phyloP scores from a whole-genome alignment of 2,888 invertebrate species.

The Drosophila mercatorum region DNA sequence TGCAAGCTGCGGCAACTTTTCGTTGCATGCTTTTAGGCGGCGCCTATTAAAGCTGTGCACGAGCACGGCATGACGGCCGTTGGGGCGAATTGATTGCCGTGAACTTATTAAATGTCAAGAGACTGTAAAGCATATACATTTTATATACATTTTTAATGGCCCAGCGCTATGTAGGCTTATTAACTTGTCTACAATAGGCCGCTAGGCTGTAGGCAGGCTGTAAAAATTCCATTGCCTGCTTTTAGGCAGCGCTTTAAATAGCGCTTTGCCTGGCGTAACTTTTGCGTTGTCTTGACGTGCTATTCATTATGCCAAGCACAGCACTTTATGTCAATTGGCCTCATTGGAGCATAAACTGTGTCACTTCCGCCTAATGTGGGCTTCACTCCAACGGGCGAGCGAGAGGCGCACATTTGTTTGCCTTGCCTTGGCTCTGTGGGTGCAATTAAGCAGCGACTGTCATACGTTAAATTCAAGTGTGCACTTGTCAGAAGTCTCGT shows the following conservation, averaged over 20 bases:
- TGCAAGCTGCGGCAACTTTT: conserved; percentile 23
- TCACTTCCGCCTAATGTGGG: conserved; percentile 62
- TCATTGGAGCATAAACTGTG: conserved; percentile 66
- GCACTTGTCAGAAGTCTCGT: conserved; percentile 55
- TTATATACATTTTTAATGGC: background rate
- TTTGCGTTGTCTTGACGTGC: conserved; percentile 12
- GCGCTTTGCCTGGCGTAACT: background rate
- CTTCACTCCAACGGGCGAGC: conserved; percentile 1
- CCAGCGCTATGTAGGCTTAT: too few relatives aligned
- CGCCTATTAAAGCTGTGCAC: conserved; percentile 34
- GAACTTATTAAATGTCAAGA: conserved; percentile 33
- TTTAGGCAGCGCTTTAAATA: background rate
- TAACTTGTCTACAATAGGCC: background rate
- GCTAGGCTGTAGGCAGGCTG: background rate
- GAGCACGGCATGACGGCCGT: conserved; percentile 27
- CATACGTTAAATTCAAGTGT: conserved; percentile 73
- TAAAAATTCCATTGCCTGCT: conserved; percentile 2
- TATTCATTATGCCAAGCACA: conserved; percentile 31
- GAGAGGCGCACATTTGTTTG: conserved; percentile 15
- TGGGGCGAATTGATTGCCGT: conserved; percentile 43
- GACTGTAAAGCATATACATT: conserved; percentile 7
- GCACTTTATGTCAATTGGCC: conserved; percentile 57
- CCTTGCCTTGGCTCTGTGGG: conserved; percentile 22
- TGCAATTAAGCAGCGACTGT: conserved; percentile 76
- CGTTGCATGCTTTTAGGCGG: conserved; percentile 60